phyloP scores from a whole-genome alignment of 2,888 invertebrate species.

The Anorthoa munda region DNA sequence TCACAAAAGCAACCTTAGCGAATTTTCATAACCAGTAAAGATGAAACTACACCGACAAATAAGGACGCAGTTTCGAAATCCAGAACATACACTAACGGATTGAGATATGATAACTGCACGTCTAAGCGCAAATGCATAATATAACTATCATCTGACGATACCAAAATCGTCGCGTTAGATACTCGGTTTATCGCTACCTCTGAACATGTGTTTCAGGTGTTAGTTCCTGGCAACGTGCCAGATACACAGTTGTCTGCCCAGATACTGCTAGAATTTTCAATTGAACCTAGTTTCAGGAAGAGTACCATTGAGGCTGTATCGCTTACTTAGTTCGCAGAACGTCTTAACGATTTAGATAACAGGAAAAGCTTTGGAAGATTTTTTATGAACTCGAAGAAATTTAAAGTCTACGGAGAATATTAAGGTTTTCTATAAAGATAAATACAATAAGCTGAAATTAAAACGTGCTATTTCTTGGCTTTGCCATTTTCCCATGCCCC shows the following conservation, averaged over 20 bases:
- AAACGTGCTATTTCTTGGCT: background rate
- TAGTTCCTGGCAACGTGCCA: conserved; percentile 43
- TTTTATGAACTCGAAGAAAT: background rate
- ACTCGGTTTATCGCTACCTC: conserved; percentile 15
- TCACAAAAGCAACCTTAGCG: background rate
- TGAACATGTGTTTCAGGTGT: conserved; percentile 48
- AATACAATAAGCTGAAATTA: background rate
- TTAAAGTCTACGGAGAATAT: background rate
- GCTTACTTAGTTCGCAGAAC: conserved; percentile 21
- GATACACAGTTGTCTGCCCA: conserved; percentile 14
- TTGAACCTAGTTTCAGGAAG: conserved; percentile 25
- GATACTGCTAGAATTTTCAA: conserved; percentile 46
- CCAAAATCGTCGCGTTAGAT: conserved; percentile 14
- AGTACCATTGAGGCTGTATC: conserved; percentile 10
- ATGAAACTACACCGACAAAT: background rate
- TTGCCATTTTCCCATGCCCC: no score
- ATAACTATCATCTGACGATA: conserved; percentile 23
- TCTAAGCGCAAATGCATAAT: background rate
- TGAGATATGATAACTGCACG: background rate
- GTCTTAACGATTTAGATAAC: conserved; percentile 3
- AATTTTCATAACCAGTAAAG: background rate
- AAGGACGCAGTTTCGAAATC: background rate
- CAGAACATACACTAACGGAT: background rate
- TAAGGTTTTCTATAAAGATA: background rate
- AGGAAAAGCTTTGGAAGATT: background rate